These are phyloP conservation scores for Heliconius sara DNA, from an alignment of 2,888 invertebrate species.

Conservation along the genomic window DNA sequence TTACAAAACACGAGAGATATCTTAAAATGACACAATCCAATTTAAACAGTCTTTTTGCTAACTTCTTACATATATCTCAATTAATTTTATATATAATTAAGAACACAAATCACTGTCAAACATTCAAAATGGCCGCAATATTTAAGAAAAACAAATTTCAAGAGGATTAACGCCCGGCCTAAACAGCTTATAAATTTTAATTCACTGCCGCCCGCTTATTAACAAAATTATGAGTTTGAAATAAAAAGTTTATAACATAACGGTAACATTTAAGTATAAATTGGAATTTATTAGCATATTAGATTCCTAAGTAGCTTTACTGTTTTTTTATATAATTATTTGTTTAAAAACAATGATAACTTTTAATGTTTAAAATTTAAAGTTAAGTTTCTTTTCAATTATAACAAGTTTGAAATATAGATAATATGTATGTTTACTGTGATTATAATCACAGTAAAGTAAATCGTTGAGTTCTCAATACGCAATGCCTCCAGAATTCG, in stretches of 20 bases:
- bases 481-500: no score
- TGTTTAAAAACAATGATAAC: no score
- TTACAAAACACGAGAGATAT: neutral
- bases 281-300: no score
- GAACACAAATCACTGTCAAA: conserved; percentile 28
- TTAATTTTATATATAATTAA: conserved; percentile 24
- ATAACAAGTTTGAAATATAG: no score
- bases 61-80: conserved; percentile 8
- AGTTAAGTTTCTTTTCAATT: no score
- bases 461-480: no score
- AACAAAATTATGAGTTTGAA: conserved; percentile 32
- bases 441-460: no score
- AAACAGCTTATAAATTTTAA: conserved; percentile 38
- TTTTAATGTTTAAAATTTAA: no score
- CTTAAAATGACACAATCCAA: neutral
- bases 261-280: no score
- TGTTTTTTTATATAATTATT: no score
- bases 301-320: no score
- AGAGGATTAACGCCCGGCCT: conserved; percentile 41
- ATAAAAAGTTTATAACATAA: conserved; percentile 17
- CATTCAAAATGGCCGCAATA: conserved; percentile 27
- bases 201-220: conserved; percentile 27
- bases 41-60: neutral
- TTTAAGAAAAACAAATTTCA: conserved; percentile 45
- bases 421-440: no score